These are phyloP conservation scores for Notolepis coatsorum DNA, from an alignment of 2,797 vertebrate genomes.

Conservation along the genomic window DNA sequence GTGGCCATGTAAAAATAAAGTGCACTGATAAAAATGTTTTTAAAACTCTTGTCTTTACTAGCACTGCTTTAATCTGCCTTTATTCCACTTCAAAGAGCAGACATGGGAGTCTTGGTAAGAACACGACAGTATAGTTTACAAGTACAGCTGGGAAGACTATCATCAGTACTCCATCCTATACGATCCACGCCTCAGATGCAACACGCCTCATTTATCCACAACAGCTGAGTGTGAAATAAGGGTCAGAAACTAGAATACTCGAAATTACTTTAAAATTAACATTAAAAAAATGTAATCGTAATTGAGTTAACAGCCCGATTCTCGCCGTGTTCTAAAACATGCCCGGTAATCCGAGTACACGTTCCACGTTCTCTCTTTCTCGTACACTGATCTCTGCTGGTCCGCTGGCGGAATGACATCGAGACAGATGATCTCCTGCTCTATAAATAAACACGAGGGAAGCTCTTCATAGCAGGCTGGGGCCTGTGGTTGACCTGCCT, in stretches of 20 bases:
- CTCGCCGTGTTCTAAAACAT: background rate
- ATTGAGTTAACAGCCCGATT: too few species aligned
- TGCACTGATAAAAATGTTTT: constrained; percentile 38
- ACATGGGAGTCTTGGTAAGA: constrained; percentile 16
- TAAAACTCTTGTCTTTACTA: constrained; percentile 44
- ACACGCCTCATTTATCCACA: too few species aligned
- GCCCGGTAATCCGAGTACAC: background rate
- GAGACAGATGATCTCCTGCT: background rate
- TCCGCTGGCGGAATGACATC: background rate
- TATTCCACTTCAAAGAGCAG: constrained; percentile 30
- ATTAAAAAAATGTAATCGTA: too few species aligned
- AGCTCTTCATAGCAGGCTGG: too few species aligned
- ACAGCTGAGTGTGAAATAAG: too few species aligned
- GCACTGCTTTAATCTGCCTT: constrained; percentile 37
- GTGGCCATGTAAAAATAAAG: constrained; percentile 18
- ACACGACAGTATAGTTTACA: constrained; percentile 38
- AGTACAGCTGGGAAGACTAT: constrained; percentile 48
- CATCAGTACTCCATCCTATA: constrained; percentile 16
- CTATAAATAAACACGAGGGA: too few species aligned
- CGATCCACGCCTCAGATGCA: constrained; percentile 21
- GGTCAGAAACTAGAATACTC: too few species aligned
- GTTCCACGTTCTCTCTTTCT: too few species aligned
- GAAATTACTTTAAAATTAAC: too few species aligned
- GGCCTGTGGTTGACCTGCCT: too few species aligned
- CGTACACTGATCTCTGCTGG: constrained; percentile 10